Evolutionary conservation across 92 coral and sea anemone genomes (phyloP).

Genomic region (Palythoa grandiflora): DNA sequence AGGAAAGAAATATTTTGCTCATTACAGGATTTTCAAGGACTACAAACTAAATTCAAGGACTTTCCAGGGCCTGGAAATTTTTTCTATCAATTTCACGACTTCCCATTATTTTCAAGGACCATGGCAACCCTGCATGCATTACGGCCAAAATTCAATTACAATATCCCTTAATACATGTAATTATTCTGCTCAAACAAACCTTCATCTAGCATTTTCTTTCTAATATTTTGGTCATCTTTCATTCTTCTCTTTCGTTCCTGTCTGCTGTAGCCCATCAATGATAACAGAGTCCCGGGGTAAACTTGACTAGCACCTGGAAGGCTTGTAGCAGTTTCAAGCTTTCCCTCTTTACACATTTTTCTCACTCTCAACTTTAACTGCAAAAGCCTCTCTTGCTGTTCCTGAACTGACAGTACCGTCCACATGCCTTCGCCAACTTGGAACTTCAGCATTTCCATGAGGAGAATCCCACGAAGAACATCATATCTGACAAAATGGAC

Average conservation of each 20-base stretch:
- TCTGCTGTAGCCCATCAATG: conserved; percentile 89
- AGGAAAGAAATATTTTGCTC: no score
- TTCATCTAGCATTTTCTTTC: conserved; percentile 73
- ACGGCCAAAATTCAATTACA: no score
- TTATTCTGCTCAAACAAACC: conserved; percentile 53
- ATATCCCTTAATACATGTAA: neutral
- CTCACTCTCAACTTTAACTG: conserved; percentile 83
- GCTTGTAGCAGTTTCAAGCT: conserved; percentile 70
- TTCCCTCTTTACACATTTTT: conserved; percentile 83
- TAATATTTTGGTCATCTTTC: conserved; percentile 69
- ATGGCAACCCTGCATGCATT: neutral
- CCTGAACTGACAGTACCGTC: conserved; percentile 86
- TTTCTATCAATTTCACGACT: no score
- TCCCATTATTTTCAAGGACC: neutral
- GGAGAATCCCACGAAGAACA: conserved; percentile 81
- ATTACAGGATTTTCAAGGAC: no score
- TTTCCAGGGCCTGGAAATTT: no score
- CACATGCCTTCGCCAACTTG: conserved; percentile 99
- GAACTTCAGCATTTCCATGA: conserved; percentile 78
- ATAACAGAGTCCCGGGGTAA: conserved; percentile 69
- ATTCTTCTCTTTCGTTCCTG: conserved; percentile 61
- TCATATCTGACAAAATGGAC: conserved; percentile 71
- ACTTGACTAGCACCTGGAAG: conserved; percentile 73
- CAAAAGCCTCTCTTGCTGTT: conserved; percentile 84
- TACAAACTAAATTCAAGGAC: no score